These are phyloP conservation scores for Andricus curvator DNA, from an alignment of 2,888 invertebrate species.

Conservation along the genomic window DNA sequence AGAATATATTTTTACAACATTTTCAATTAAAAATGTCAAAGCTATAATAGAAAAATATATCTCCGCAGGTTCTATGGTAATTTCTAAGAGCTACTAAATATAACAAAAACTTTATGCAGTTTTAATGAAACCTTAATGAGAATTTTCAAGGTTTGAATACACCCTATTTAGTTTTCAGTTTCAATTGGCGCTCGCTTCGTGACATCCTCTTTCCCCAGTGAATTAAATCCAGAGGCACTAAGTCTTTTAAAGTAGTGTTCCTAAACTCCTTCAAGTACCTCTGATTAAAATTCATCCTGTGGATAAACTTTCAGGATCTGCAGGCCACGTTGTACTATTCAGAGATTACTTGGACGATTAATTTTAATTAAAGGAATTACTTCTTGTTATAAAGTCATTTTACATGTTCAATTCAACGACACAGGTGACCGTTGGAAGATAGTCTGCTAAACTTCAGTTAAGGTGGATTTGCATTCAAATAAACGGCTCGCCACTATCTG, in stretches of 20 bases:
- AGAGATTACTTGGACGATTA: constrained; percentile 38
- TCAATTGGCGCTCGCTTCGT: constrained; percentile 18
- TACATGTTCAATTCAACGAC: constrained; percentile 24
- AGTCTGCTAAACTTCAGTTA: background rate
- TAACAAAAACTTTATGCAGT: background rate
- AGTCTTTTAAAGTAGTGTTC: constrained; percentile 39
- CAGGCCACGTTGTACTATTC: constrained; percentile 15
- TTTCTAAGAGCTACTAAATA: background rate
- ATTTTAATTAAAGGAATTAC: constrained; percentile 38
- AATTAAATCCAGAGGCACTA: constrained; percentile 12
- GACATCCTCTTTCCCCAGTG: constrained; percentile 21
- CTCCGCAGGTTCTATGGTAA: background rate
- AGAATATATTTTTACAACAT: background rate
- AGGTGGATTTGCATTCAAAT: background rate
- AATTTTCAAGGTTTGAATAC: background rate
- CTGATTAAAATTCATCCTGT: constrained; percentile 35
- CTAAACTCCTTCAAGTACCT: constrained; percentile 37
- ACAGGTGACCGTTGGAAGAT: constrained; percentile 23
- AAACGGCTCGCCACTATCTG: background rate
- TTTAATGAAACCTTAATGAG: background rate
- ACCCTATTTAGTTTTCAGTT: constrained; percentile 3
- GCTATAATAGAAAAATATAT: background rate
- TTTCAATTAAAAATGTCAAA: background rate
- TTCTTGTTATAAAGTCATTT: constrained; percentile 39
- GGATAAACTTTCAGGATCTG: constrained; percentile 22